Evolutionary conservation across 2,113 vertebrate species (phyloP).

Genomic region (Sakesphorus luctuosus): DNA sequence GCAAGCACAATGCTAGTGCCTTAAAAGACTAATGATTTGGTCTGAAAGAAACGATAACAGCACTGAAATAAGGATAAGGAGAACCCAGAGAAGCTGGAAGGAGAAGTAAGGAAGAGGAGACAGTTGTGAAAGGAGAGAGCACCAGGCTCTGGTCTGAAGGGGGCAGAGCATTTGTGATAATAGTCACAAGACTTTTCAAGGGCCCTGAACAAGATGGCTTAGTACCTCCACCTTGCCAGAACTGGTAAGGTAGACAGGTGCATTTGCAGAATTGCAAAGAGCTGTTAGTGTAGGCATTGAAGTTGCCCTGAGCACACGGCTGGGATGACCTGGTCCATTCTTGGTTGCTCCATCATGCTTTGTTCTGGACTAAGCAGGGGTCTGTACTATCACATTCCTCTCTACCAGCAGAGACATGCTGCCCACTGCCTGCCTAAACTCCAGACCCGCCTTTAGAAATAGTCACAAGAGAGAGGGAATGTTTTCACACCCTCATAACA

Average conservation of each 20-base stretch:
- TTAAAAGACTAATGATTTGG: not conserved
- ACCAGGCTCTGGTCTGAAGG: not conserved
- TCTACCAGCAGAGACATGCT: not conserved
- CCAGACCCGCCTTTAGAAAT: not conserved
- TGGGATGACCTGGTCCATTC: not conserved
- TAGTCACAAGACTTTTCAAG: not conserved
- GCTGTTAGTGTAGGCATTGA: not conserved
- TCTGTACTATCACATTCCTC: not conserved
- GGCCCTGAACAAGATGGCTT: not conserved
- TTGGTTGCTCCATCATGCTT: not conserved
- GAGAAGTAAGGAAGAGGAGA: not conserved
- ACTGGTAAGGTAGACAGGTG: not conserved
- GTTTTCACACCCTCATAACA: not conserved
- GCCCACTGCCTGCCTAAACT: not conserved
- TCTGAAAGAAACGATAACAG: not conserved
- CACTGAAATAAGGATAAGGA: not conserved
- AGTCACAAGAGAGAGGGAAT: accelerated
- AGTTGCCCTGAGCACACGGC: not conserved
- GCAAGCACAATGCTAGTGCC: not conserved
- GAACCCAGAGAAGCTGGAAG: not conserved
- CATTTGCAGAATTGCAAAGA: not conserved
- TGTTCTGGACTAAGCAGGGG: not conserved
- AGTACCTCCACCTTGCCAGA: not conserved
- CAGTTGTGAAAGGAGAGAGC: not conserved
- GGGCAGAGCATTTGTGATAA: not conserved